Evolutionary conservation across 2,797 vertebrate genomes (phyloP).

Genomic region (Acanthornis magna): DNA sequence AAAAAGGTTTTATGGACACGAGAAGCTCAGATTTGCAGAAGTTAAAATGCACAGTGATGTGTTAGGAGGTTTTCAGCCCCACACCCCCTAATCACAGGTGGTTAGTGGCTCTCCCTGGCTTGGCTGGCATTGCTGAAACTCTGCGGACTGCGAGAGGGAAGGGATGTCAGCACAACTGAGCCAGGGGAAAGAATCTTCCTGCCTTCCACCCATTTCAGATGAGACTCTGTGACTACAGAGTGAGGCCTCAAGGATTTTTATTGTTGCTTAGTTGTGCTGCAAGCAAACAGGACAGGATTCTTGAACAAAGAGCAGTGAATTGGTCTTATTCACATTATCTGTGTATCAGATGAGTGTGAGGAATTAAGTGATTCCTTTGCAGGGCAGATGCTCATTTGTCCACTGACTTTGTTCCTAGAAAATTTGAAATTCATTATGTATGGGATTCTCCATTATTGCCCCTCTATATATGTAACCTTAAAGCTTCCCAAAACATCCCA

Average conservation of each 20-base stretch:
- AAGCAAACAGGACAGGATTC: neutral
- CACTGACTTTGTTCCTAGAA: neutral
- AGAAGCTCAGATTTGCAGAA: neutral
- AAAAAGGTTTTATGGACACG: neutral
- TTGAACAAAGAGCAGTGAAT: neutral
- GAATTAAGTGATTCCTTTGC: neutral
- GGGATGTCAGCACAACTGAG: neutral
- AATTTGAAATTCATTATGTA: neutral
- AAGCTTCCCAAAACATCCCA: neutral
- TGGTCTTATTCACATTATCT: neutral
- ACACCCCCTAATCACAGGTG: neutral
- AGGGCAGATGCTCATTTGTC: neutral
- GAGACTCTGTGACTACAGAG: neutral
- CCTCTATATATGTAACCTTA: neutral
- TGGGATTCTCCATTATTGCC: neutral
- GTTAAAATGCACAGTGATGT: neutral
- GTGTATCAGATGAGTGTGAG: neutral
- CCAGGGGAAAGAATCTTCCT: neutral
- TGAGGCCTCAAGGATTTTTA: neutral
- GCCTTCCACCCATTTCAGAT: neutral
- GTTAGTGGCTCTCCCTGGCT: neutral
- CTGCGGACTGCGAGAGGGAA: neutral
- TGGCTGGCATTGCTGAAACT: neutral
- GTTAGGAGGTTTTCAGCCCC: neutral
- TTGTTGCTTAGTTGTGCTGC: neutral